Conservation (phyloP, 1,140 invertebrate genomes). For the Drosophila erecta region DNA sequence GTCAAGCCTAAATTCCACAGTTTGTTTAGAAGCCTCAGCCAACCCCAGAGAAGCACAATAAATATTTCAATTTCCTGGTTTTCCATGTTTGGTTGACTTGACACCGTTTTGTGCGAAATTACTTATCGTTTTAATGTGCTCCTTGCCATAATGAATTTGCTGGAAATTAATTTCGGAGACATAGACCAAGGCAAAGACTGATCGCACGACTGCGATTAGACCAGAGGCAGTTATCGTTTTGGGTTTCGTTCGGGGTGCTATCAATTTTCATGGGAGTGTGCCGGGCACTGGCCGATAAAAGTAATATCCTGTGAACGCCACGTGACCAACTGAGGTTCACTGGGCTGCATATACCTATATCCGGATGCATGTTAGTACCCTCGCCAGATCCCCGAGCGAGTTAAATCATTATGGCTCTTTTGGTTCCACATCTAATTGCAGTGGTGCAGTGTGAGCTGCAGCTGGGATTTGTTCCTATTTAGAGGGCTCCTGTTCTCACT, state of each 20-base stretch:
- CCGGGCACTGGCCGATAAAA: constrained; percentile 72
- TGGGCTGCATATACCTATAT: constrained; percentile 13
- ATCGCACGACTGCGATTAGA: constrained; percentile 55
- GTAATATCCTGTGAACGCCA: constrained; percentile 75
- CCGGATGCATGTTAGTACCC: not conserved
- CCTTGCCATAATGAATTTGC: constrained; percentile 76
- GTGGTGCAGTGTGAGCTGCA: constrained; percentile 43
- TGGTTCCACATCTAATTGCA: constrained; percentile 46
- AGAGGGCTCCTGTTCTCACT: constrained; percentile 12
- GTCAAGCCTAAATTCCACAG: not conserved
- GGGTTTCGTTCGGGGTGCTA: constrained; percentile 12
- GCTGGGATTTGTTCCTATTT: constrained; percentile 24
- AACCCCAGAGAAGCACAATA: constrained; percentile 48
- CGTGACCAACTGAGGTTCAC: constrained; percentile 49
- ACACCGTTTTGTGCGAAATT: constrained; percentile 69
- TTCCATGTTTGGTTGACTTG: constrained; percentile 70
- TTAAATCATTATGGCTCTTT: constrained; percentile 32
- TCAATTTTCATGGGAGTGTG: constrained; percentile 52
- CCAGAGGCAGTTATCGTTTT: constrained; percentile 26
- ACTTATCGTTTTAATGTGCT: constrained; percentile 75
- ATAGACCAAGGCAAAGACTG: constrained; percentile 14
- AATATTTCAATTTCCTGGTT: constrained; percentile 74
- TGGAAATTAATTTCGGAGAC: constrained; percentile 67
- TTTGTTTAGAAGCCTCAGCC: constrained; percentile 2
- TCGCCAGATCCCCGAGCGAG: constrained; percentile 1